Conservation (phyloP, 2,888 invertebrate species). For the Euzetes globulus region DNA sequence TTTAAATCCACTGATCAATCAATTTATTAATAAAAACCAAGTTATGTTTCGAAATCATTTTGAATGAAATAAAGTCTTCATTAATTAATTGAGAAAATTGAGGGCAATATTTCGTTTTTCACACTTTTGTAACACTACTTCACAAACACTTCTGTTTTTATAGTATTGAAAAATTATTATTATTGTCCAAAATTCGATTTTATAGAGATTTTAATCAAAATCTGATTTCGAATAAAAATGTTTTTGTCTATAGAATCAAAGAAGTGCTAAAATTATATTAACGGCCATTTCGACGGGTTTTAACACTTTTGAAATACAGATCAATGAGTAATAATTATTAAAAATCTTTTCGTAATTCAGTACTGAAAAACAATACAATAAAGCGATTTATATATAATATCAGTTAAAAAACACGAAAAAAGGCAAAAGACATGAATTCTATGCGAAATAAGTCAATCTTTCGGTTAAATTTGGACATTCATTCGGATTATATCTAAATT, state of each 20-base stretch:
- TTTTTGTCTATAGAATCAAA: background rate
- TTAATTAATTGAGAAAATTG: background rate
- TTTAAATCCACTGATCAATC: conserved; percentile 23
- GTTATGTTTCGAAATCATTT: background rate
- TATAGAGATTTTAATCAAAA: background rate
- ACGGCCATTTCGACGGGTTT: background rate
- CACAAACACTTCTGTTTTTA: conserved; percentile 5
- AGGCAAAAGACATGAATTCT: background rate
- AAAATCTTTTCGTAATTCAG: conserved; percentile 1
- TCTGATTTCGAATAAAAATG: background rate
- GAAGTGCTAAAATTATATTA: background rate
- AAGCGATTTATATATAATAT: conserved; percentile 10
- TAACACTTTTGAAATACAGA: background rate
- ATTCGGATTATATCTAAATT: conserved; percentile 11
- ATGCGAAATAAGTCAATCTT: background rate
- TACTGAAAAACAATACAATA: conserved; percentile 17
- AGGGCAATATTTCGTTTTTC: background rate
- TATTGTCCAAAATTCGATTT: conserved; percentile 23
- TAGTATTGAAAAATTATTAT: background rate
- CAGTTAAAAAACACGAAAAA: conserved; percentile 18
- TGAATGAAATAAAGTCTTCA: background rate
- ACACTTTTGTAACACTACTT: conserved; percentile 6
- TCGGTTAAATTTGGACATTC: background rate
- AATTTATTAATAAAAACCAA: conserved; percentile 25
- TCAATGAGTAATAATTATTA: background rate